phyloP scores from a whole-genome alignment of 2,113 vertebrate species.

The Pampusana beccarii region DNA sequence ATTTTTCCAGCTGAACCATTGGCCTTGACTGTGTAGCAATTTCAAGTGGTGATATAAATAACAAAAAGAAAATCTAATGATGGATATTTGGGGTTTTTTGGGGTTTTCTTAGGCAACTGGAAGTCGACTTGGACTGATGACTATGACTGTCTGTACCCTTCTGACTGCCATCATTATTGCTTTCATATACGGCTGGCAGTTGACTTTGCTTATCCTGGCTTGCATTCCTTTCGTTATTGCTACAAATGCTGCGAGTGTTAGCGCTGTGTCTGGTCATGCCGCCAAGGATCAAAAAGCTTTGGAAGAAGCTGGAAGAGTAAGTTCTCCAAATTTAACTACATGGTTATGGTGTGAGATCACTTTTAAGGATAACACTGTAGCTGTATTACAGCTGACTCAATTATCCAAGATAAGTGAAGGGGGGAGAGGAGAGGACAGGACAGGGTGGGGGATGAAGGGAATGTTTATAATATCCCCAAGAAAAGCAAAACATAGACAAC shows the following conservation, averaged over 20 bases:
- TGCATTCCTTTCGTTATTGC: conserved; percentile 71
- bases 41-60: neutral
- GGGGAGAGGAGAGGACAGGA: neutral
- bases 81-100: neutral
- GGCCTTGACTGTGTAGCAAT: neutral
- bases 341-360: neutral
- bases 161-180: conserved; percentile 63
- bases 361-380: neutral
- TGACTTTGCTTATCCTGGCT: conserved; percentile 76
- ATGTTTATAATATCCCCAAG: neutral
- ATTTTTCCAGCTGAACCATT: neutral
- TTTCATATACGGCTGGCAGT: conserved; percentile 78
- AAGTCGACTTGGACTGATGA: conserved; percentile 69
- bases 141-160: conserved; percentile 55
- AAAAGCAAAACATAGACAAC: neutral
- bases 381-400: neutral
- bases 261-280: conserved; percentile 69
- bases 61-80: neutral
- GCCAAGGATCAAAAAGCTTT: conserved; percentile 77
- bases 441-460: neutral
- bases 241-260: conserved; percentile 68
- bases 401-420: neutral
- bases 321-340: conserved; percentile 23
- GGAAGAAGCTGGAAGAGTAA: conserved; percentile 78
- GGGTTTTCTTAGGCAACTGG: conserved; percentile 65